Evolutionary conservation across 2,113 vertebrate genomes (phyloP), one percentile per base, ranked within the genome.

Genomic region (Alethe castanea): DNA sequence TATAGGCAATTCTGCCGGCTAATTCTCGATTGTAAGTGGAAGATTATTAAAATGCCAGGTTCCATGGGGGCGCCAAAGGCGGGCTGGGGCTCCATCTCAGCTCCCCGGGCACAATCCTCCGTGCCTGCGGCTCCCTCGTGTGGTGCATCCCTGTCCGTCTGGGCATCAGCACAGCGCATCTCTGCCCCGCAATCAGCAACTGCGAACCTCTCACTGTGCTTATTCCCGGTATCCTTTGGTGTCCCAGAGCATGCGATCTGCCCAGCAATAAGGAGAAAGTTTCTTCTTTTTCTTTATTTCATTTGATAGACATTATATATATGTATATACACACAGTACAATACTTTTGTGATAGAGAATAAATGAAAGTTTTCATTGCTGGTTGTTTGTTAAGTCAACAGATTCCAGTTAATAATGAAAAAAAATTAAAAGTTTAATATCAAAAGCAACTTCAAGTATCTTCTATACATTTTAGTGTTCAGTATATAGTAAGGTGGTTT

Each of bases 321-420:
- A 93, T 83, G 66, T 96, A 95, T 96, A 95, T 96, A 90, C 92
- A 96, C 84, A 93, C 74, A 88, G 82, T 97, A 97, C 95, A 96
- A 90, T 96, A 88, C 60, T 86, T 93, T 74, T 71, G 71, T 86
- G 88, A 94, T 94, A 88, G 90, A 94, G 93, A 95, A 92, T 94
- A 96, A 95, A 96, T 81, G 92, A 35, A 62, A 72, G 40, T 86
- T 92, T 79, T 81, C 73, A 79, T 64, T 54, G 92, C 92, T 95
- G 65, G 90, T 96, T 74, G 76, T 57, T 95, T 57, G 57, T 96
- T 88, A 85, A 74, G 70, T 74, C 86, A 91, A 76, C 93, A 71
- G 73, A 87, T 91, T 88, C 88, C 91, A 90, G 94, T 93, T 85
- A 62, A 91, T 92, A 77, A 84, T 70, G 76, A 91, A 94, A 95